phyloP scores from a whole-genome alignment of 2,797 vertebrate species.

The Silurus lanzhouensis region DNA sequence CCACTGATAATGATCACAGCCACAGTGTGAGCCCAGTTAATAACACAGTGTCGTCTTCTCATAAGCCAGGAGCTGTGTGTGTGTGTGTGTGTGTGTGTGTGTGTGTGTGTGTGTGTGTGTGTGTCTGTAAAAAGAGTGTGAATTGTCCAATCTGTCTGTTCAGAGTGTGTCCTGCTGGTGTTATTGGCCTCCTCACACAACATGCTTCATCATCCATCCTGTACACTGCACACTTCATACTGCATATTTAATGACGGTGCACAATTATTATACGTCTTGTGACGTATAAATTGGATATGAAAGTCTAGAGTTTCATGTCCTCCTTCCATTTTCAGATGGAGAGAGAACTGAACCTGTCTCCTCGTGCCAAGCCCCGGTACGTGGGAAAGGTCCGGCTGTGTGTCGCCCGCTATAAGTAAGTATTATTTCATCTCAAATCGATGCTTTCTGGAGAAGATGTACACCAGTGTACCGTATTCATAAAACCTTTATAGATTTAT shows the following conservation, averaged over 20 bases:
- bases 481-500: too few species aligned
- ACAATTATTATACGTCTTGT: background rate
- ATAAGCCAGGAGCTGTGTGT: background rate
- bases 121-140: slow-evolving; percentile 35
- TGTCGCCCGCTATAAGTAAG: slow-evolving; percentile 94
- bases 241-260: slow-evolving; percentile 13
- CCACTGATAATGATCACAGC: background rate
- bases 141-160: slow-evolving; percentile 56
- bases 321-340: slow-evolving; percentile 82
- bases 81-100: slow-evolving; percentile 35
- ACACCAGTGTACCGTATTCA: background rate
- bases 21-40: slow-evolving; percentile 4
- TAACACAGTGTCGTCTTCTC: background rate
- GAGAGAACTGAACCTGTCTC: slow-evolving; percentile 84
- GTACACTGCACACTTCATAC: slow-evolving; percentile 24
- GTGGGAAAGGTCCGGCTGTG: slow-evolving; percentile 94
- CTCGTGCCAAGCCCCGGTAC: slow-evolving; percentile 87
- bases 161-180: slow-evolving; percentile 49
- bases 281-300: background rate
- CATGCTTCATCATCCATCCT: slow-evolving; percentile 39
- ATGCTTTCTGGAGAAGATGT: background rate
- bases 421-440: slow-evolving; percentile 13
- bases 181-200: slow-evolving; percentile 38
- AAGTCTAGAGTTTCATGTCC: background rate
- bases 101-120: slow-evolving; percentile 41